A percentile compares a stretch with the other conserved stretches of the same genome.
phyloP scores from a whole-genome alignment of 2,797 vertebrate species.

The Cossypha polioptera region DNA sequence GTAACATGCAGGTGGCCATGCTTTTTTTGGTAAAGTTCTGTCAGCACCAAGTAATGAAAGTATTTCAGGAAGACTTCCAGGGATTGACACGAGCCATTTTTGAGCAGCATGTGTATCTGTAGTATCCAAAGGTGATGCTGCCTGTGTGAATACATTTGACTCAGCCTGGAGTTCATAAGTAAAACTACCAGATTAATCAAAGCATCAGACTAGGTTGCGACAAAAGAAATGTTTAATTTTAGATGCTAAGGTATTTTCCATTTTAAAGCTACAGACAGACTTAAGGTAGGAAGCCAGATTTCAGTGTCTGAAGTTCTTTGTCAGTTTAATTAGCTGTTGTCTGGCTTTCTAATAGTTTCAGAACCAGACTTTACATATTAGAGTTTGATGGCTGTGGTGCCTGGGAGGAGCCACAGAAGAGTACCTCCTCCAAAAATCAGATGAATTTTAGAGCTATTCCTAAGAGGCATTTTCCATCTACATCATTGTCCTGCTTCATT shows the following conservation, averaged over 20 bases:
- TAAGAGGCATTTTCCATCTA: background rate
- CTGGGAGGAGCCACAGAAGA: background rate
- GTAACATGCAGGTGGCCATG: background rate
- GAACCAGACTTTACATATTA: background rate
- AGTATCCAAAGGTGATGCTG: slow-evolving; percentile 79
- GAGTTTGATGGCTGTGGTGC: background rate
- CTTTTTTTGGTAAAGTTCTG: slow-evolving; percentile 69
- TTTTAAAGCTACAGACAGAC: background rate
- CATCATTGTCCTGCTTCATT: background rate
- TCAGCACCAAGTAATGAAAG: slow-evolving; percentile 81
- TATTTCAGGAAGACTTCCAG: slow-evolving; percentile 77
- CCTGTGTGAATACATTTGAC: slow-evolving; percentile 81
- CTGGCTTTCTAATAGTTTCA: background rate
- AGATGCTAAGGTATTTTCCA: background rate
- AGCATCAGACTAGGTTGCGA: background rate
- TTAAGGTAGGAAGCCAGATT: background rate
- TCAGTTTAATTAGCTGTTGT: background rate
- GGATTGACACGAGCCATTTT: slow-evolving; percentile 82
- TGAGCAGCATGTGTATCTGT: slow-evolving; percentile 79
- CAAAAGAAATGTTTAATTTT: background rate
- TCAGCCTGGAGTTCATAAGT: slow-evolving; percentile 83
- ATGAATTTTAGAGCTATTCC: background rate
- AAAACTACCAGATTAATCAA: background rate
- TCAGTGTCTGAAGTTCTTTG: background rate
- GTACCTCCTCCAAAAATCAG: background rate